Percentiles rank a stretch among this genome's conserved stretches.
phyloP scores from a whole-genome alignment of 1,140 invertebrate genomes.

The Lerema accius region DNA sequence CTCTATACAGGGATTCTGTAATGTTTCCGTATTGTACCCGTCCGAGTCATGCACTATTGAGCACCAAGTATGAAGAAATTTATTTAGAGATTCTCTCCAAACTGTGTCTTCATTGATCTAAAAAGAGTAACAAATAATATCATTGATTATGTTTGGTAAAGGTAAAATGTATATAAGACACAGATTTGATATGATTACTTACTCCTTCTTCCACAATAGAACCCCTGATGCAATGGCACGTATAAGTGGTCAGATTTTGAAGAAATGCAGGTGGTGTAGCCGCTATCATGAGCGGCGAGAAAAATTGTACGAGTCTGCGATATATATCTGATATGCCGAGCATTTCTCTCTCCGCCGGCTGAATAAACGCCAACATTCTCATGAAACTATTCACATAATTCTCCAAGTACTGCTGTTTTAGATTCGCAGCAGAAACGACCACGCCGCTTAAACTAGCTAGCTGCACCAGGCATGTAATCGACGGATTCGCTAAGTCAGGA shows the following conservation, averaged over 20 bases:
- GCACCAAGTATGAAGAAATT: constrained; percentile 92
- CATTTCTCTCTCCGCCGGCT: constrained; percentile 85
- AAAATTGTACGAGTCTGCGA: constrained; percentile 86
- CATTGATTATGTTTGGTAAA: too few relatives aligned
- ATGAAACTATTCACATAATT: constrained; percentile 88
- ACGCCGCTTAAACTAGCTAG: constrained; percentile 88
- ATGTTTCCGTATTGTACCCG: constrained; percentile 83
- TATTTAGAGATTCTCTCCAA: constrained; percentile 91
- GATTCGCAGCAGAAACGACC: constrained; percentile 84
- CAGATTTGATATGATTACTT: constrained; percentile 47
- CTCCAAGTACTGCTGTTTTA: constrained; percentile 87
- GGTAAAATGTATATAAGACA: too few relatives aligned
- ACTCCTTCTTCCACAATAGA: constrained; percentile 90
- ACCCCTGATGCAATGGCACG: constrained; percentile 89
- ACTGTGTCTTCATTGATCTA: constrained; percentile 80
- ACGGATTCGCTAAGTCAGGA: constrained; percentile 89
- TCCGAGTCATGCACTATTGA: constrained; percentile 84
- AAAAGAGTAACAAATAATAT: constrained; percentile 30
- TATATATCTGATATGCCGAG: constrained; percentile 87
- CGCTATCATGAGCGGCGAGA: constrained; percentile 82
- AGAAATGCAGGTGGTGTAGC: constrained; percentile 80
- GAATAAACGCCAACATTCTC: constrained; percentile 86
- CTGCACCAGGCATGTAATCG: constrained; percentile 91
- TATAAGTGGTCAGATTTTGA: constrained; percentile 87
- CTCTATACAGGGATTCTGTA: constrained; percentile 79